Evolutionary conservation across 2,113 vertebrate species (phyloP).

Genomic region (Arvicanthis niloticus): DNA sequence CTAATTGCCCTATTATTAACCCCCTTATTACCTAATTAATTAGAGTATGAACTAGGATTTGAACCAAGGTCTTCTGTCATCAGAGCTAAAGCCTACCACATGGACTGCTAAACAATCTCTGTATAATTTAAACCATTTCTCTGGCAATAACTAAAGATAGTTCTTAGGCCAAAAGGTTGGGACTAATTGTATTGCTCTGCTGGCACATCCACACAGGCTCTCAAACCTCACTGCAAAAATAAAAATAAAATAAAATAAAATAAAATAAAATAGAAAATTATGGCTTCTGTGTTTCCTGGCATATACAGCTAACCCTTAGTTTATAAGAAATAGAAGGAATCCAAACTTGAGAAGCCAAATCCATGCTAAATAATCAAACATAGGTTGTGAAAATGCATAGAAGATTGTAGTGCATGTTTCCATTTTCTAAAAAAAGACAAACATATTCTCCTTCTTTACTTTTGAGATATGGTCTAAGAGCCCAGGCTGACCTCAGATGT

Average conservation of each 20-base stretch:
- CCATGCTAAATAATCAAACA: neutral
- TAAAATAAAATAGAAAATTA: neutral
- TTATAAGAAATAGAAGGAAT: neutral
- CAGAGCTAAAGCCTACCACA: neutral
- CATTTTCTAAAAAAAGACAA: neutral
- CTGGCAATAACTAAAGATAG: neutral
- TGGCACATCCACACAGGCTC: neutral
- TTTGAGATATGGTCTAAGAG: neutral
- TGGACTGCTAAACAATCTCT: neutral
- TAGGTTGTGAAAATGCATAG: neutral
- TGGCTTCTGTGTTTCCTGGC: neutral
- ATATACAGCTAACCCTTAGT: neutral
- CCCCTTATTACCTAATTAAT: neutral
- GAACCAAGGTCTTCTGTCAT: neutral
- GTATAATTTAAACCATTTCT: neutral
- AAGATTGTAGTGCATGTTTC: neutral
- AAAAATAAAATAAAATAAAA: neutral
- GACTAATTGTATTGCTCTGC: neutral
- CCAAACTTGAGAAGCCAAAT: neutral
- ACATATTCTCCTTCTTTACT: neutral
- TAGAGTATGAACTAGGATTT: neutral
- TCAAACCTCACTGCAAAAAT: neutral
- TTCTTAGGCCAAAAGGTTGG: slow-evolving; percentile 4
- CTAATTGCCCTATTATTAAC: neutral
- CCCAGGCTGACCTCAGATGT: neutral